phyloP scores from a whole-genome alignment of 2,113 vertebrate species.

The Nymphicus hollandicus region DNA sequence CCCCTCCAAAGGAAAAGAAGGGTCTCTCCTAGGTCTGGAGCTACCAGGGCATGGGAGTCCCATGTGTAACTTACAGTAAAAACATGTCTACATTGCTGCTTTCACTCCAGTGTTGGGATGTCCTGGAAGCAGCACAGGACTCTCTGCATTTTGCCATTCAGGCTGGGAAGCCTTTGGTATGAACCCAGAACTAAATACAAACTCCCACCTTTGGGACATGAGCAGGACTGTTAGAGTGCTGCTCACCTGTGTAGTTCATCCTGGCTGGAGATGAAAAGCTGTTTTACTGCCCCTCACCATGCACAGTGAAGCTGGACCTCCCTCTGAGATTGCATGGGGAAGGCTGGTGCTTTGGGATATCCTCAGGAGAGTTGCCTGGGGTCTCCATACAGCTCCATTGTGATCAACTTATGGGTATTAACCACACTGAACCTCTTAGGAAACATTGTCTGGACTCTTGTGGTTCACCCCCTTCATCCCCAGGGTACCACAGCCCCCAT shows the following conservation, averaged over 20 bases:
- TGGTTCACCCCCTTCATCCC: fast-evolving
- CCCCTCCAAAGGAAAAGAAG: not conserved
- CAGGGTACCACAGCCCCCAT: not conserved
- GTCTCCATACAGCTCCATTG: not conserved
- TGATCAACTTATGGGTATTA: fast-evolving
- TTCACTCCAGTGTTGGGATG: not conserved
- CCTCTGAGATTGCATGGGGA: fast-evolving
- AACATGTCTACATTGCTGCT: not conserved
- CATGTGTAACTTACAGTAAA: not conserved
- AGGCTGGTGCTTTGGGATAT: not conserved
- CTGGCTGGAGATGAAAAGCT: not conserved
- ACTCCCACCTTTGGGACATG: not conserved
- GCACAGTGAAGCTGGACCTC: not conserved
- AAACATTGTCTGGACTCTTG: not conserved
- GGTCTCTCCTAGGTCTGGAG: not conserved
- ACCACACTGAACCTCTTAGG: not conserved
- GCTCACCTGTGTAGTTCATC: not conserved
- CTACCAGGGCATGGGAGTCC: not conserved
- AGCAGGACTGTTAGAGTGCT: not conserved
- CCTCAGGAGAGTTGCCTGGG: not conserved
- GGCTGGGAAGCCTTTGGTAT: not conserved
- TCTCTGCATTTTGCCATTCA: not conserved
- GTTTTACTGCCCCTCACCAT: not conserved
- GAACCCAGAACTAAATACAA: not conserved
- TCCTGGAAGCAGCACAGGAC: not conserved